Evolutionary conservation across 2,797 vertebrate genomes (phyloP), one percentile per base, ranked within the genome.

Genomic region (Cirrhinus mrigala): DNA sequence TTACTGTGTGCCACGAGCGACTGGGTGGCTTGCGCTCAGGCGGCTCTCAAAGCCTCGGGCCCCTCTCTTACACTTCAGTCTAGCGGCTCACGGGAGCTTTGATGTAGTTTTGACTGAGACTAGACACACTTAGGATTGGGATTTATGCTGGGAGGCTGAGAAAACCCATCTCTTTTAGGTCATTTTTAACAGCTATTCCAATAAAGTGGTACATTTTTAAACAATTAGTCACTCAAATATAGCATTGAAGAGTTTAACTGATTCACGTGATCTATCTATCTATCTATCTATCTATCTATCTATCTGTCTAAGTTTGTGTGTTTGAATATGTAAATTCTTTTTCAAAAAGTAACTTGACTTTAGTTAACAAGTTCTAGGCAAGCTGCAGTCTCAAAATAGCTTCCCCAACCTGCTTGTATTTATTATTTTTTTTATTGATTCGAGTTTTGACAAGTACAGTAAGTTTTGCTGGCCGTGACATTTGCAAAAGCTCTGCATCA

Each of bases 1-100:
- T 89, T 86, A 82, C 90, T 89, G 73, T 77, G 81, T 50, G 84
- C 88, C 85, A 75, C 50, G 20, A 89, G 86, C 44, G 74, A 86
- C 81, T 86, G 88, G 84, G 87, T 86, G 88, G 87, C 83, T 64
- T 33, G 7, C 10, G 8, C 81, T 73, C 79, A 80, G 78, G 60
- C 18, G 80, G 78, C 77, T 87, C 66, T 84, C 16, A 29, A 83
- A 83, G 60, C 73, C 80, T 81, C 77, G 5, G 40, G 76, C 78
- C 48, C 71, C 86, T 86, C 74, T 22, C 20, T 68, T 22, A 14
- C 69, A 60, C 58, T 78, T 56, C 50, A 70, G 73, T 73, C 73
- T 46, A 48, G 29, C 8, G 27, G 56, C 87, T 85, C 83, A 66
- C 46, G 6, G 15, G 18, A 77, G 74, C 79, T 82, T 85, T 73